Evolutionary conservation across 2,888 invertebrate species (phyloP).

Genomic region (Rhagium mordax): DNA sequence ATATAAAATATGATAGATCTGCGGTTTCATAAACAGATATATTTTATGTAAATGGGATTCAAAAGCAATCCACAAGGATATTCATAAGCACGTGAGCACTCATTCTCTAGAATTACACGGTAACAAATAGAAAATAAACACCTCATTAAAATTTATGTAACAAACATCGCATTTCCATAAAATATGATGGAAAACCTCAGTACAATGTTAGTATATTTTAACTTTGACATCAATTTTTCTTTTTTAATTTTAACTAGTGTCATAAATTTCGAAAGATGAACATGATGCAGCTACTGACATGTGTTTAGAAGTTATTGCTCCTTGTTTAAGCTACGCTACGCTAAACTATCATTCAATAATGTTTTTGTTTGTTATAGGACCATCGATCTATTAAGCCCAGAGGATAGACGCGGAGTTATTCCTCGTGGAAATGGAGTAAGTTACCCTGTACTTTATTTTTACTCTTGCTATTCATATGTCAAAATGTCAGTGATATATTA

Average conservation of each 20-base stretch:
- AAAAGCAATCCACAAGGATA: background rate
- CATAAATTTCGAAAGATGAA: no score
- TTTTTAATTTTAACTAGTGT: no score
- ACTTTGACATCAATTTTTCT: no score
- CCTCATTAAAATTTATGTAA: background rate
- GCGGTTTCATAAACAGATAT: background rate
- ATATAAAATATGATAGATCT: background rate
- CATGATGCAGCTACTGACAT: no score
- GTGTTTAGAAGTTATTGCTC: no score
- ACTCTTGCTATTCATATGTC: no score
- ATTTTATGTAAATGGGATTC: background rate
- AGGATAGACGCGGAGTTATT: conserved; percentile 66
- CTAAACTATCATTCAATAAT: no score
- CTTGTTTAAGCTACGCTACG: no score
- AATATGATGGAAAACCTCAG: no score
- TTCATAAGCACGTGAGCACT: background rate
- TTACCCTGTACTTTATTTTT: conserved; percentile 8
- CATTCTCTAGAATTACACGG: background rate
- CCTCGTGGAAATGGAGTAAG: conserved; percentile 76
- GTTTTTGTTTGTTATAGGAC: conserved; percentile 72
- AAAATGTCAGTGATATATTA: no score
- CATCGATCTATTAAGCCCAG: conserved; percentile 71
- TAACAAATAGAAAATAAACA: background rate
- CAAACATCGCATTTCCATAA: background rate
- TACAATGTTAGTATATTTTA: no score